Base-by-base conservation (phyloP, 2,113 vertebrate genomes). In the Saguinus midas region DNA sequence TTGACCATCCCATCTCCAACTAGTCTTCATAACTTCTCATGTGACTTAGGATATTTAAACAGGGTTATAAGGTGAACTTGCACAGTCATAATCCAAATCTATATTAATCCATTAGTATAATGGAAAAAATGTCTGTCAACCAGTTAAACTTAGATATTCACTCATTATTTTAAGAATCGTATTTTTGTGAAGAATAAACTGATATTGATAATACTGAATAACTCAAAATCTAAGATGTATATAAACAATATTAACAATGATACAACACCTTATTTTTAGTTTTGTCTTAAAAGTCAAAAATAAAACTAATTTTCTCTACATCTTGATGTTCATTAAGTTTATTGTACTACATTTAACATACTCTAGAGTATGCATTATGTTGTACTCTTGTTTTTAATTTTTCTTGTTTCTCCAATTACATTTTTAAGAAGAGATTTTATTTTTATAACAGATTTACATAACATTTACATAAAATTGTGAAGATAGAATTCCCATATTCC, bases 141-240 rank as follows among this genome's bases (percentile, higher is more conserved):
- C 68, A 95, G 40, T 89, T 90, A 94, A 85, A 84, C 13, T 90
- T 6, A 21, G 32, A 21, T 43, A 79, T 83, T 90, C 43, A 92
- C 43, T 96, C 35, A 64, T 91, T 91, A 85, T 76, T 90, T 95
- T 50, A 37, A 61, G 96, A 94, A 95, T 72, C 2, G 25, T 16
- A 79, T 86, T 94, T 79, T 68, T 40, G 21, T 73, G 78, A 52
- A 78, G 16, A 96, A 79, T 32, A 87, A 82, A 43, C 29, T 88
- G 27, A 57, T 12, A 81, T 35, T 73, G 9, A 40, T 66, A 92
- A 64, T 55, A 45, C 0, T 64, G 21, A 87, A 87, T 83, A 83
- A 90, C n/a, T 94, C 76, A 79, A 96, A 97, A 85, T 58, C 70
- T 32, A 94, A 87, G 32, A 52, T 23, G 64, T 40, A 66, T 55